Percentiles rank a stretch among this genome's conserved stretches.
phyloP scores from a whole-genome alignment of 2,797 vertebrate species.

The Sebastes matsubarae region DNA sequence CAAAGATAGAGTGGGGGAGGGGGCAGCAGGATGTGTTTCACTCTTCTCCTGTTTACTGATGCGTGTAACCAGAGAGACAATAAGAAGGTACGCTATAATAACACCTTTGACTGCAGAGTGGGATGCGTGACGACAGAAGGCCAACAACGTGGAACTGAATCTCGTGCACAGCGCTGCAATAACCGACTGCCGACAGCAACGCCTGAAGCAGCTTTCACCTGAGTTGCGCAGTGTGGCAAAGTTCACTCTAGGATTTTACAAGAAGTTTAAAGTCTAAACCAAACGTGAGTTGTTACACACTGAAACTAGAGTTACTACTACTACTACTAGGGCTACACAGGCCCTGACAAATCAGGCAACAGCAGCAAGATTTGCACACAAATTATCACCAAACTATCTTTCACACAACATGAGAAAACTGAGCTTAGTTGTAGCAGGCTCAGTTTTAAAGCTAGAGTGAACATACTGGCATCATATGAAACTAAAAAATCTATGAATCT shows the following conservation, averaged over 20 bases:
- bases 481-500: too few species aligned
- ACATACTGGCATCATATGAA: too few species aligned
- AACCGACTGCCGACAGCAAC: background rate
- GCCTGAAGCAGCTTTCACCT: background rate
- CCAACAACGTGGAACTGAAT: constrained; percentile 25
- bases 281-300: background rate
- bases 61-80: background rate
- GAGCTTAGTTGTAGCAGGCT: background rate
- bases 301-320: background rate
- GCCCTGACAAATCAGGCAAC: background rate
- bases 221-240: background rate
- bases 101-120: background rate
- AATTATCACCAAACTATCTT: background rate
- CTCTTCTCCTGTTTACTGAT: constrained; percentile 12
- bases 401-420: background rate
- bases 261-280: background rate
- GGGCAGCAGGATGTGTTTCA: constrained; percentile 21
- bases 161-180: background rate
- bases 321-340: background rate
- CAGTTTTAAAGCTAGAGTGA: too few species aligned
- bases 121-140: background rate
- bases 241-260: background rate
- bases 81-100: background rate
- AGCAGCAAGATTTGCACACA: background rate
- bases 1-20: background rate